Base-by-base conservation (phyloP, 2,888 invertebrate genomes). In the Salticus scenicus region DNA sequence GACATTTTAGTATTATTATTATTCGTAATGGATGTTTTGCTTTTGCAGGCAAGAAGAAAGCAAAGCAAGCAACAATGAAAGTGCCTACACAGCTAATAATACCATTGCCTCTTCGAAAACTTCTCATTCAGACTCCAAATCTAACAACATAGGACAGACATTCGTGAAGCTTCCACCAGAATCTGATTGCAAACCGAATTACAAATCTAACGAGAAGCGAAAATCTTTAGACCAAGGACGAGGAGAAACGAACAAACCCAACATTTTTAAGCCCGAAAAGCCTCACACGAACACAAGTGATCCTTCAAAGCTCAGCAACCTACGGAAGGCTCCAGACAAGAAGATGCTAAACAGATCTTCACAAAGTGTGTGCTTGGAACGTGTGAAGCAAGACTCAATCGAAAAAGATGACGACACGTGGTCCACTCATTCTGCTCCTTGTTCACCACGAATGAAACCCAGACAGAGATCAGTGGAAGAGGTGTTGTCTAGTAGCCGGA, bases 391-490 rank as follows among this genome's bases (percentile, higher is more conserved):
- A 64, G 78, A 66, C 28, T 85, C 85, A 14, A 37, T 77, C n/a
- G 78, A 85, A 10, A 63, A 70, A 8, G 79, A 79, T 24, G 77
- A 67, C 20, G 74, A 81, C 14, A 14, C 37, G 20, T 51, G 57
- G 28, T 71, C 72, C 33, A 73, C 84, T 8, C 84, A 84, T 24
- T 85, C 85, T n/a, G 79, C 85, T 0, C 85, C 85, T 5, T 85
- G 85, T 33, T 79, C 75, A 12, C 85, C 85, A 17, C 51, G 85
- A 28, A 74, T 75, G 51, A 79, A 75, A 24, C 73, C 73, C 0
- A 74, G 85, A 41, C 85, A 86, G 28, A 51, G 74, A 14, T 86
- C 85, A 0, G 85, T 86, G 30, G 85, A 86, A n/a, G 85, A 85
- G 51, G 84, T 84, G 5, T 24, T 77, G 33, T 64, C 76, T 24